Evolutionary conservation across 2,888 invertebrate genomes (phyloP), one percentile per base, ranked within the genome.

Genomic region (Galeruca laticollis): DNA sequence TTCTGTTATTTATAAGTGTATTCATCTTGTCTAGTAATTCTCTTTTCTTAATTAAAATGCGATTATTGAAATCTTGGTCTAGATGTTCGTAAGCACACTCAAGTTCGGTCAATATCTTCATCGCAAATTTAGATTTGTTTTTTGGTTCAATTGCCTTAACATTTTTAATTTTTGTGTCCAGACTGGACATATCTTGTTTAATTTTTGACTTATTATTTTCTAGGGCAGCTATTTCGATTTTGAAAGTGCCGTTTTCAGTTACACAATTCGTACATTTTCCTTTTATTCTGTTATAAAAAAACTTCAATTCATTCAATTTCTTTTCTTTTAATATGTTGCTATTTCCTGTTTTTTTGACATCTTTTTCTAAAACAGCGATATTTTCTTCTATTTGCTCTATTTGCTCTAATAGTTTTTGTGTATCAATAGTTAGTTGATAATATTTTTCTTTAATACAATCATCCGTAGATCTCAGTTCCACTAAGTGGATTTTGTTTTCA

Each of bases 381-480:
- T 57, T 18, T 57, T 35, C 56, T 57, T 18, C 56, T 11, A 57
- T 57, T 31, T 57, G 31, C 2, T 35, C 18, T 10, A 57, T 33
- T 33, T 35, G 35, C 35, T 57, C 35, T 11, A 37, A 57, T 15
- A 31, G 0, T 5, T 21, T 5, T 52, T 26, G 4, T 26, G 4
- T 52, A 11, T 52, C n/a, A 52, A n/a, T n/a, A 8, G 52, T 52
- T 26, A 26, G 13, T 11, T n/a, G 52, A n/a, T 11, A 18, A 8
- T 35, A 57, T 57, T 57, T 15, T 15, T 57, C 3, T 35, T 57
- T 57, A 8, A 18, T 9, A 3, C 18, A 15, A n/a, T 35, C 15
- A 35, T 57, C 33, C 15, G 11, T 26, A 13, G 52, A 5, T 9
- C 10, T 51, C 11, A 18, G 51, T 5, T 51, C 18, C 20, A 20